phyloP scores from a whole-genome alignment of 2,113 vertebrate species.

The Gavia stellata region DNA sequence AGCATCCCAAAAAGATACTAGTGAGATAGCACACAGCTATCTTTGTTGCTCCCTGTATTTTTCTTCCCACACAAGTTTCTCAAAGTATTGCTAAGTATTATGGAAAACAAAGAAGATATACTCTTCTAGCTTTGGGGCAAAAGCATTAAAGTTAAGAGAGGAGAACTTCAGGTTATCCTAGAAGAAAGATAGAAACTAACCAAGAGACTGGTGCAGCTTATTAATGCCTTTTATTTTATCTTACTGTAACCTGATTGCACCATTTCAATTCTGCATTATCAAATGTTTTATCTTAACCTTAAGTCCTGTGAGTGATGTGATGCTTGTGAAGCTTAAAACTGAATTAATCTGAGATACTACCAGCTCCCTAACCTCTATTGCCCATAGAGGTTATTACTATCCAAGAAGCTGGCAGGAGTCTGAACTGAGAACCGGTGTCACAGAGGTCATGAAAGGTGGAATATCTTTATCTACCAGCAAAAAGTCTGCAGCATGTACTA shows the following conservation, averaged over 20 bases:
- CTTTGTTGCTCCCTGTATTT: not conserved
- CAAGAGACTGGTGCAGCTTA: not conserved
- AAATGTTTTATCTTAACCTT: not conserved
- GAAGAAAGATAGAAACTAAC: not conserved
- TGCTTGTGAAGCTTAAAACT: not conserved
- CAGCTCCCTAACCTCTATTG: not conserved
- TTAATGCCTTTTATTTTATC: not conserved
- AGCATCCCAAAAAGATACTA: not conserved
- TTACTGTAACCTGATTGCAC: not conserved
- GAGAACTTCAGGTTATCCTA: not conserved
- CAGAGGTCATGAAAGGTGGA: not conserved
- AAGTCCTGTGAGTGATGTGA: not conserved
- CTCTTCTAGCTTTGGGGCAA: not conserved
- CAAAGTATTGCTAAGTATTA: not conserved
- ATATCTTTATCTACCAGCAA: not conserved
- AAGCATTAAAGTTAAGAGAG: not conserved
- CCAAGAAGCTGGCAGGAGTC: not conserved
- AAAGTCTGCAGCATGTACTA: not conserved
- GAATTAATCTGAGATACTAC: not conserved
- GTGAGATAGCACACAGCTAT: not conserved
- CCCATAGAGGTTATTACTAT: not conserved
- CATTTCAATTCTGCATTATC: not conserved
- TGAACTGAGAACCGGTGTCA: not conserved
- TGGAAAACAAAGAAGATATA: not conserved
- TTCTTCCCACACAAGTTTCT: not conserved